A percentile compares a stretch with the other conserved stretches of the same genome.
Conservation (phyloP, 2,797 vertebrate species). For the Channa striata region DNA sequence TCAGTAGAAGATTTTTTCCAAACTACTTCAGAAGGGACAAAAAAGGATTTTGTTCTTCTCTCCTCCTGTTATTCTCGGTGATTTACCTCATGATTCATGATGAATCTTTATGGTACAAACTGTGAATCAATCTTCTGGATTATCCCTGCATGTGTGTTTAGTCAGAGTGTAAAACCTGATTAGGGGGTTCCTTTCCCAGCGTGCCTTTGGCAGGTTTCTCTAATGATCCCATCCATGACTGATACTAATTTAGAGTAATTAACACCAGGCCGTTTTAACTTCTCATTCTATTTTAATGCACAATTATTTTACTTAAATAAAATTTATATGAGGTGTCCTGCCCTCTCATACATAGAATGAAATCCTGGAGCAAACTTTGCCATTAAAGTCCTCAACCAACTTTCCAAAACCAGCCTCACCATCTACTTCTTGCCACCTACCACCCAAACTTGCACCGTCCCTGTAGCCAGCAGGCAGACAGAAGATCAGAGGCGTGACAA, state of each 20-base stretch:
- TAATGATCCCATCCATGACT: constrained; percentile 65
- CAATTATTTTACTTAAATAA: constrained; percentile 35
- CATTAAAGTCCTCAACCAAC: constrained; percentile 46
- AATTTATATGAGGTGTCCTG: neutral
- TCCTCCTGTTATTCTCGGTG: constrained; percentile 31
- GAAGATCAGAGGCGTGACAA: constrained; percentile 79
- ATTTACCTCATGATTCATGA: constrained; percentile 59
- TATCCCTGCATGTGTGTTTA: constrained; percentile 67
- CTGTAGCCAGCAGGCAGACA: constrained; percentile 60
- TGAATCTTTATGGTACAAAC: constrained; percentile 63
- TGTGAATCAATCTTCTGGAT: constrained; percentile 65
- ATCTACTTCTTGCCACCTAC: constrained; percentile 41
- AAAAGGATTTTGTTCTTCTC: constrained; percentile 14
- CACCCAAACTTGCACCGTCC: constrained; percentile 33
- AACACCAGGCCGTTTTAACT: constrained; percentile 45
- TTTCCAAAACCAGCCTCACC: constrained; percentile 44
- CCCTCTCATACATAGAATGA: neutral
- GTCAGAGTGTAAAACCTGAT: constrained; percentile 71
- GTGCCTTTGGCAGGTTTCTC: constrained; percentile 65
- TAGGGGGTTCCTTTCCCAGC: constrained; percentile 67
- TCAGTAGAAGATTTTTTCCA: constrained; percentile 43
- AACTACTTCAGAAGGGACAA: constrained; percentile 24
- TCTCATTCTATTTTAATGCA: constrained; percentile 16
- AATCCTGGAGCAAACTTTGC: constrained; percentile 22
- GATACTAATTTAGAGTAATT: constrained; percentile 66